Base-by-base conservation (phyloP, 2,113 vertebrate genomes). In the Orthochromis indermauri region DNA sequence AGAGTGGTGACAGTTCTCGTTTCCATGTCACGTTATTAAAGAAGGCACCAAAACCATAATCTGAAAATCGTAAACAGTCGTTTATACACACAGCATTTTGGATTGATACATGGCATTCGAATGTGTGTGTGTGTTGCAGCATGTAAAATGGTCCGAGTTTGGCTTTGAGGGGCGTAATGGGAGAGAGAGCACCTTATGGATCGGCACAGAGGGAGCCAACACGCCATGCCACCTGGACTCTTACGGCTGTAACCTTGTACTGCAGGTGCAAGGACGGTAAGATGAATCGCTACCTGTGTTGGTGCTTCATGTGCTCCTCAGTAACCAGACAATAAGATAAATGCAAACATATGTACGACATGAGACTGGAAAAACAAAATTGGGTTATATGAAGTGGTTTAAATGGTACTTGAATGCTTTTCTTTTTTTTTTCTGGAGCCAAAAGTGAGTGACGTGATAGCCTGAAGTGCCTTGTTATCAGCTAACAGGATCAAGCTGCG, bases 191-290 rank as follows among this genome's bases (percentile, higher is more conserved):
- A 98, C 99, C 0, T 63, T 99, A 26, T 99, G 99, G 99, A 96
- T 99, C 2, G 98, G 98, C 80, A 97, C 98, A 12, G 83, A 93
- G 53, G 97, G 97, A 57, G 98, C 98, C 55, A 98, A 98, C 93
- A 99, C 99, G 0, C 98, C 98, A 1, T 99, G 99, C 83, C 99
- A 99, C 93, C 94, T 97, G 93, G 99, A 99, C 94, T 96, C 97
- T 9, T 99, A 99, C 0, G 99, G 99, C 59, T 99, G 96, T 93
- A 99, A 99, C 93, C 96, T 99, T 87, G 98, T 99, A 3, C 90
- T 99, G 88, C 98, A 99, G 94, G 96, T 99, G 13, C 96, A 99
- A 92, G 99, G 99, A 96, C 98, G 98, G 99, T 99, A 97, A 95
- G 87, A 31, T 9, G 10, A n/a, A 26, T 17, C 1, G 16, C 3